phyloP scores from a whole-genome alignment of 2,888 invertebrate genomes.

The Ophonus ardosiacus region DNA sequence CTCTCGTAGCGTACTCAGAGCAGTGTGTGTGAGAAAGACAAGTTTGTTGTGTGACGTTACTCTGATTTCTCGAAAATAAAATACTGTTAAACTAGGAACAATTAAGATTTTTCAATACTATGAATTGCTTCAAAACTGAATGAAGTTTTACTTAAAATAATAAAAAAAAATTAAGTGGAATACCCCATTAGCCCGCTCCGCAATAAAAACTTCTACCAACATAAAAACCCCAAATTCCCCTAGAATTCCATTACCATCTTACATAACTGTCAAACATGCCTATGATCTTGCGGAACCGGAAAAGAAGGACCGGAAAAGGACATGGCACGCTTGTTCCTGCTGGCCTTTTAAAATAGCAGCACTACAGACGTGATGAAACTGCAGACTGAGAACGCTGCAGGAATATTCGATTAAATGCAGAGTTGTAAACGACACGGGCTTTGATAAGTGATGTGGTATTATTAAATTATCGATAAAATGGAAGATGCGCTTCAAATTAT shows the following conservation, averaged over 20 bases:
- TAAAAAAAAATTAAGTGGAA: too few species aligned
- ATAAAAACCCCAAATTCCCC: neutral
- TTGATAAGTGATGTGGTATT: slow-evolving; percentile 8
- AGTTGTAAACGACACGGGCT: neutral
- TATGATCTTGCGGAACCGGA: neutral
- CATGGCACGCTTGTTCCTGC: slow-evolving; percentile 1
- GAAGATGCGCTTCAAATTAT: neutral
- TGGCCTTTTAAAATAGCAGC: slow-evolving; percentile 12
- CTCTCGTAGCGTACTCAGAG: too few species aligned
- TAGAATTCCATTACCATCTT: slow-evolving; percentile 8
- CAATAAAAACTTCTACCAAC: slow-evolving; percentile 22
- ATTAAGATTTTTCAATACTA: too few species aligned
- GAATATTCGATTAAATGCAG: slow-evolving; percentile 23
- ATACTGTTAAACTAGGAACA: too few species aligned
- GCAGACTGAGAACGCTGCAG: neutral
- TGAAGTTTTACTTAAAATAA: too few species aligned
- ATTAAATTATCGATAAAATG: slow-evolving; percentile 4
- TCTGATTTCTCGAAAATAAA: too few species aligned
- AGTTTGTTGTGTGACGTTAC: too few species aligned
- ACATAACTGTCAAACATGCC: neutral
- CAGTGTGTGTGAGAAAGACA: too few species aligned
- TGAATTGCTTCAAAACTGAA: too few species aligned
- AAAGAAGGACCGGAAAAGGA: slow-evolving; percentile 6
- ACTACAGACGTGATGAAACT: slow-evolving; percentile 14
- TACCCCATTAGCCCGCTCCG: neutral